Evolutionary conservation across 2,113 vertebrate species (phyloP), one percentile per base, ranked within the genome.

Genomic region (Romanogobio albipinnatus): DNA sequence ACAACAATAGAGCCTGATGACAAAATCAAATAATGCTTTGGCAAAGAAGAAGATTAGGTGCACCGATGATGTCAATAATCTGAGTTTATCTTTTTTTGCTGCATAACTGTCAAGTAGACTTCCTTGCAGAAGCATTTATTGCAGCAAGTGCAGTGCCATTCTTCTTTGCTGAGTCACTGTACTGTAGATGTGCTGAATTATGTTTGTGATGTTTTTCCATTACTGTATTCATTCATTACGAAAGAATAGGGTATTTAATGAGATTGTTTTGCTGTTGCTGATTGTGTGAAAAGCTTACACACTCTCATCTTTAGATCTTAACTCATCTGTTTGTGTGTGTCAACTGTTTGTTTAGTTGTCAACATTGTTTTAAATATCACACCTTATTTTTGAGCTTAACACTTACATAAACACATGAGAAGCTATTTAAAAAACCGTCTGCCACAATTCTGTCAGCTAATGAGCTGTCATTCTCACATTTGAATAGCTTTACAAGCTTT

Each of bases 1-100:
- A 47, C 39, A 62, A 79, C 58, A 47, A 43, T 14, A 47, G 11
- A 47, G n/a, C 17, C n/a, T 78, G 33, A 61, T 24, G 53, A 47
- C 59, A 24, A 47, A 62, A 79, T 26, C 39, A 80, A 45, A 80
- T 29, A 59, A 78, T 49, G n/a, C n/a, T 74, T 74, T 74, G 11
- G 71, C 22, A 26, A n/a, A 73, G 45, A 61, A 61, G n/a, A 47
- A 47, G 43, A 74, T 74, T 74, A 47, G n/a, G n/a, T 15, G 71
- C 45, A 24, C 5, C 26, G 19, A 74, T 74, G 70, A 49, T 15
- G 71, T 74, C 39, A 73, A n/a, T 47, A 43, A 22, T 24, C 17
- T 39, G 17, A 43, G 9, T 70, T 39, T 22, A 33, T 36, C 8
- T 68, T 64, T 62, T 22, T 14, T 24, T 47, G 10, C 43, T 73